These are phyloP conservation scores for Dastarcus helophoroides DNA, from an alignment of 2,888 invertebrate genomes.

Conservation along the genomic window DNA sequence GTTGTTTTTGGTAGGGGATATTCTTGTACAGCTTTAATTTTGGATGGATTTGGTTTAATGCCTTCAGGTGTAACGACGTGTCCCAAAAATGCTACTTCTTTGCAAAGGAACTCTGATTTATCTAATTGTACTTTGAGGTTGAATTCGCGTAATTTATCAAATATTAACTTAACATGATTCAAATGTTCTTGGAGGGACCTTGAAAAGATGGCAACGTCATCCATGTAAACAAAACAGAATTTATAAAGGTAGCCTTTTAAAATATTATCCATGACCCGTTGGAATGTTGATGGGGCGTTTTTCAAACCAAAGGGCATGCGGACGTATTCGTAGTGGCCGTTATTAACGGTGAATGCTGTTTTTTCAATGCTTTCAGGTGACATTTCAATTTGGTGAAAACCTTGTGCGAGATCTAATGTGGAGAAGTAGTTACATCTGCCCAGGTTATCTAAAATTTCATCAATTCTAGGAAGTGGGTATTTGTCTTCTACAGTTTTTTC, in stretches of 20 bases:
- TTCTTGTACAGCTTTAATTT: conserved; percentile 10
- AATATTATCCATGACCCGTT: conserved; percentile 19
- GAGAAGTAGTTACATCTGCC: conserved; percentile 19
- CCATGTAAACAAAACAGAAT: conserved; percentile 18
- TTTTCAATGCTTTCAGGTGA: conserved; percentile 15
- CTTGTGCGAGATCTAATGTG: conserved; percentile 18
- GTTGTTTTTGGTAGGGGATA: conserved; percentile 15
- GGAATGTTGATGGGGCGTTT: conserved; percentile 22
- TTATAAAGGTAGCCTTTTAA: conserved; percentile 14
- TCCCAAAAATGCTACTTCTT: conserved; percentile 14
- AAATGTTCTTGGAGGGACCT: conserved; percentile 15
- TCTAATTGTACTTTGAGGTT: conserved; percentile 16
- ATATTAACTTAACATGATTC: conserved; percentile 13
- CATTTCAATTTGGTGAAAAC: conserved; percentile 24
- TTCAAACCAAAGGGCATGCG: conserved; percentile 21
- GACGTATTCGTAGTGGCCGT: conserved; percentile 20
- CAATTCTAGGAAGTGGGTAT: too few species aligned
- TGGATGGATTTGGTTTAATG: conserved; percentile 14
- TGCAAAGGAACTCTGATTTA: too few species aligned
- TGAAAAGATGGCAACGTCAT: conserved; percentile 17
- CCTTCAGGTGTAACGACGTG: conserved; percentile 16
- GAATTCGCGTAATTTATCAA: conserved; percentile 12
- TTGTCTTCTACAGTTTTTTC: too few species aligned
- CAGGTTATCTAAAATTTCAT: conserved; percentile 21
- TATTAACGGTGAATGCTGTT: conserved; percentile 20